Evolutionary conservation across 2,797 vertebrate species (phyloP).

Genomic region (Arctocebus calabarensis): DNA sequence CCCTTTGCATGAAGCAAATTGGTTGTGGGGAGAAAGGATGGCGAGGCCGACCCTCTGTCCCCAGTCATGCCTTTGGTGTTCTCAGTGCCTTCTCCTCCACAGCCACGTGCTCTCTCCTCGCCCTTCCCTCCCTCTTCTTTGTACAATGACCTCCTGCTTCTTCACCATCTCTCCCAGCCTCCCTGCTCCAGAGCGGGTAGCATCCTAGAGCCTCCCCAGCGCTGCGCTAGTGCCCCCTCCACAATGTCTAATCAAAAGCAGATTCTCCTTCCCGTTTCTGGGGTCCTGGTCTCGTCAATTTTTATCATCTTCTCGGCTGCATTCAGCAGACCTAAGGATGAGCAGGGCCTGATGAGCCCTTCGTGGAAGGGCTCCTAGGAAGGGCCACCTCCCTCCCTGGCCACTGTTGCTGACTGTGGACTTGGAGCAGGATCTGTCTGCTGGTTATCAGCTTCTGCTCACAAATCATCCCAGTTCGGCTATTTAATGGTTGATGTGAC

Average conservation of each 20-base stretch:
- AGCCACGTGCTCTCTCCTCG: too few relatives aligned
- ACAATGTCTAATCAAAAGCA: neutral
- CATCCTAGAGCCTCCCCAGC: neutral
- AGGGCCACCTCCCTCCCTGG: neutral
- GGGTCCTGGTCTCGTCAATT: neutral
- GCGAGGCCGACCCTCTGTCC: neutral
- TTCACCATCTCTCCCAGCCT: neutral
- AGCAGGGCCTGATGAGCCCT: neutral
- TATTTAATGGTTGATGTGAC: constrained; percentile 69
- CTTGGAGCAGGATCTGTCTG: neutral
- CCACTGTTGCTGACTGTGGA: accelerated
- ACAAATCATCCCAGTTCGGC: constrained; percentile 62
- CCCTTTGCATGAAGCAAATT: neutral
- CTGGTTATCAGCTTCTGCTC: neutral
- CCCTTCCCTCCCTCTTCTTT: neutral
- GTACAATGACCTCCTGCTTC: neutral
- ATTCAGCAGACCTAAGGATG: neutral
- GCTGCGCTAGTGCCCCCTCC: neutral
- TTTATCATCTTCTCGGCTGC: neutral
- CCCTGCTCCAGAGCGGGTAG: too few relatives aligned
- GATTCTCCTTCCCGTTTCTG: neutral
- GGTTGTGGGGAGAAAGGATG: accelerated
- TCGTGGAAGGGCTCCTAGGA: accelerated
- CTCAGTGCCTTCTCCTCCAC: accelerated
- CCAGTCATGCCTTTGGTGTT: accelerated